Base-by-base conservation (phyloP, 2,888 invertebrate genomes). In the Podabrus alpinus region DNA sequence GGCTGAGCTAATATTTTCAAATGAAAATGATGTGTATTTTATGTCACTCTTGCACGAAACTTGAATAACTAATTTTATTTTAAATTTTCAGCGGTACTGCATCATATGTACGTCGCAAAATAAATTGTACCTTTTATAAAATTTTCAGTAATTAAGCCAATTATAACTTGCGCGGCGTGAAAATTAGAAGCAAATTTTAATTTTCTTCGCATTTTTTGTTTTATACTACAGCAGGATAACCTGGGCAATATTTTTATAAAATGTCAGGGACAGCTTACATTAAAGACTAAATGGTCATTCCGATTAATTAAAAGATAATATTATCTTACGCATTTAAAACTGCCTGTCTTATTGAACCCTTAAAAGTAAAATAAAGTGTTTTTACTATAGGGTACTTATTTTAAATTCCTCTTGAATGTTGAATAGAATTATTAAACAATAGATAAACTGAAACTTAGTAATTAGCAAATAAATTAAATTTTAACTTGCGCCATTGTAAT, bases 251-350 rank as follows among this genome's bases (percentile, higher is more conserved):
- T 45, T 45, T 45, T 45, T 45, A 0, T n/a, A 45, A 45, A 45
- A n/a, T 45, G 45, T 45, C 45, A 45, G 45, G n/a, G 45, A 45
- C 45, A 45, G 45, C 45, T 45, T 45, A 45, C 45, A 45, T 64
- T 17, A 21, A 19, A 64, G 19, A 21, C 62, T 64, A 19, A 64
- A 64, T 19, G 21, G 62, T 64, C 17, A 64, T 64, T 64, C n/a
- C 62, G 62, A 19, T 64, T 64, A 64, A 64, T 64, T 64, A 64
- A 64, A 64, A 64, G 62, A 64, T 64, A 64, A 64, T 17, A 64
- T 17, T 64, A 64, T 64, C 62, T 64, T 61, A 17, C 16, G 62
- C 19, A 60, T 21, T 64, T 64, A 13, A 45, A 45, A 45, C 2
- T 45, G 45, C 45, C 45, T 13, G 45, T 45, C 45, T 45, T 45